These are phyloP conservation scores for Thamnophis elegans DNA, from an alignment of 2,797 vertebrate genomes.

Conservation along the genomic window DNA sequence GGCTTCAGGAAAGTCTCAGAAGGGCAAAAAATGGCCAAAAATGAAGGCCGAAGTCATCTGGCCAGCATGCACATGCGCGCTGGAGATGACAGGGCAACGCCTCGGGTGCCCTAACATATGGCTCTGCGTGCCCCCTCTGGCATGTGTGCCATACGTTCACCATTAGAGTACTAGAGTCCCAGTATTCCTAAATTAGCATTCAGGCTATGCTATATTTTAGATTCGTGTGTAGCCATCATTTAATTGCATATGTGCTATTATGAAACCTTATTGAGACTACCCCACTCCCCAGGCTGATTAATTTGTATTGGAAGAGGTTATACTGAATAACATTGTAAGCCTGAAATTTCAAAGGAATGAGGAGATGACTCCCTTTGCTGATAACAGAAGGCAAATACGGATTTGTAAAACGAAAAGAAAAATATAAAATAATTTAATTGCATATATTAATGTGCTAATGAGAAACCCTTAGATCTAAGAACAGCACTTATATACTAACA, in stretches of 20 bases:
- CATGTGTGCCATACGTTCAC: no score
- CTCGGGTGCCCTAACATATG: no score
- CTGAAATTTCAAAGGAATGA: not conserved
- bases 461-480: not conserved
- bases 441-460: not conserved
- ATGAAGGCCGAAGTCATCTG: no score
- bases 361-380: not conserved
- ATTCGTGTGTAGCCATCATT: not conserved
- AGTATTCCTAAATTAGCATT: not conserved
- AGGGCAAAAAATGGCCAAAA: no score
- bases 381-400: not conserved
- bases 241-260: not conserved
- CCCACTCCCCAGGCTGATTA: not conserved
- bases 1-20: no score
- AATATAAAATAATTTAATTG: not conserved
- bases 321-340: not conserved
- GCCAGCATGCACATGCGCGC: no score
- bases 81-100: no score
- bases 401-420: not conserved
- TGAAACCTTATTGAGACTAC: not conserved
- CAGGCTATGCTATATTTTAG: not conserved
- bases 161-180: not conserved
- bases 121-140: no score
- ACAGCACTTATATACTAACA: not conserved
- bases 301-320: not conserved